Conservation (phyloP, 2,113 vertebrate species). For the Zapus hudsonius region DNA sequence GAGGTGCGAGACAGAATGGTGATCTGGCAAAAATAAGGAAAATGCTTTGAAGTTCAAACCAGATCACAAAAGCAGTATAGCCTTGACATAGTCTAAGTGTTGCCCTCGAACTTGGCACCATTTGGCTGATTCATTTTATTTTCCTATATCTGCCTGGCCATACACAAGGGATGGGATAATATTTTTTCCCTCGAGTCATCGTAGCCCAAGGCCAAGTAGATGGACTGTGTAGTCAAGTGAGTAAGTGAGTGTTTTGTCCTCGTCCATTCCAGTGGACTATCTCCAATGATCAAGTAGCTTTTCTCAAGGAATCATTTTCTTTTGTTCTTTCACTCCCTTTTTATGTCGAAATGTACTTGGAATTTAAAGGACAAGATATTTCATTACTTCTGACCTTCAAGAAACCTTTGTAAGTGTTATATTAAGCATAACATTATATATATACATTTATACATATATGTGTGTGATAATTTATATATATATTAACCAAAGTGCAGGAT, state of each 20-base stretch:
- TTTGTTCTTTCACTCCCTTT: not conserved
- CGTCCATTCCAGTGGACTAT: constrained; percentile 24
- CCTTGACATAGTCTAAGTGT: not conserved
- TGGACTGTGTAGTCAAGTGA: not conserved
- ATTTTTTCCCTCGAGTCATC: not conserved
- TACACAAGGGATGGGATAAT: not conserved
- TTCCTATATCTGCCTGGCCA: not conserved
- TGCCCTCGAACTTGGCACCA: not conserved
- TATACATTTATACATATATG: too few relatives aligned
- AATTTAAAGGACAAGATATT: constrained; percentile 51
- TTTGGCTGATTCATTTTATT: not conserved
- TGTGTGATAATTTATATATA: too few relatives aligned
- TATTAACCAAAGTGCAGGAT: too few relatives aligned
- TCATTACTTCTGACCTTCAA: not conserved
- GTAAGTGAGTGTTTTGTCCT: not conserved
- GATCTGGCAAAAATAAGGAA: not conserved
- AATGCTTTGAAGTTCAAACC: not conserved
- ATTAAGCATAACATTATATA: too few relatives aligned
- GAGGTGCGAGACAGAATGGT: not conserved
- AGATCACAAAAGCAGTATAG: not conserved
- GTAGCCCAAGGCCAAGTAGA: constrained; percentile 34
- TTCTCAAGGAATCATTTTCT: constrained; percentile 36
- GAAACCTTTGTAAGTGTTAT: too few relatives aligned
- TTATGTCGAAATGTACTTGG: constrained; percentile 44
- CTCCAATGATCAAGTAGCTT: constrained; percentile 25